Conservation (phyloP, 2,888 invertebrate genomes). For the Callinectes sapidus region DNA sequence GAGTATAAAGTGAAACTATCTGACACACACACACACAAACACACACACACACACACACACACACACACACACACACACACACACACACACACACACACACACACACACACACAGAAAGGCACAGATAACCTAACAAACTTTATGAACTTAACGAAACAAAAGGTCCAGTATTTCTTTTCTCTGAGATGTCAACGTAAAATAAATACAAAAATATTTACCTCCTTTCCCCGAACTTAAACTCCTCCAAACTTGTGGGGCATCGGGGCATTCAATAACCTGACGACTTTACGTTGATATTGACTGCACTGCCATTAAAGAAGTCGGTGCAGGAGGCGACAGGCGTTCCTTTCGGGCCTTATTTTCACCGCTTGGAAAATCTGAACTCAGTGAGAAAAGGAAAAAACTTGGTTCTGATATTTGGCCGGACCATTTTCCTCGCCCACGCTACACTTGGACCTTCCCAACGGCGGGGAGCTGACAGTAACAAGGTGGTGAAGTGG, state of each 20-base stretch:
- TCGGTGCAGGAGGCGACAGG: not conserved
- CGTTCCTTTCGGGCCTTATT: not conserved
- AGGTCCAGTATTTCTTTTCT: not conserved
- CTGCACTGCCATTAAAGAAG: not conserved
- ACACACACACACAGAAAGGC: not conserved
- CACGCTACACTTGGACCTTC: not conserved
- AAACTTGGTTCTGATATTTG: not conserved
- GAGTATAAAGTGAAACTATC: too few species aligned
- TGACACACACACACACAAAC: not conserved
- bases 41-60: conserved; percentile 36
- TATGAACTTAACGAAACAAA: not conserved
- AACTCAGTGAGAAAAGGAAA: not conserved
- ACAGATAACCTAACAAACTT: not conserved
- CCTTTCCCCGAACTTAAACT: not conserved
- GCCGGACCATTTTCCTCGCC: not conserved
- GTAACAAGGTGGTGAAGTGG: not conserved
- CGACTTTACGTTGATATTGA: not conserved
- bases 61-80: conserved; percentile 39
- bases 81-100: conserved; percentile 32
- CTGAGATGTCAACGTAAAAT: not conserved
- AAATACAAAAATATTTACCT: not conserved
- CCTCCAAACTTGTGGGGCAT: not conserved
- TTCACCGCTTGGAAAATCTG: not conserved
- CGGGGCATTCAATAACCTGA: not conserved
- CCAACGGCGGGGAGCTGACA: not conserved